These are phyloP conservation scores for Tachina fera DNA, from an alignment of 2,888 invertebrate species.

Conservation along the genomic window DNA sequence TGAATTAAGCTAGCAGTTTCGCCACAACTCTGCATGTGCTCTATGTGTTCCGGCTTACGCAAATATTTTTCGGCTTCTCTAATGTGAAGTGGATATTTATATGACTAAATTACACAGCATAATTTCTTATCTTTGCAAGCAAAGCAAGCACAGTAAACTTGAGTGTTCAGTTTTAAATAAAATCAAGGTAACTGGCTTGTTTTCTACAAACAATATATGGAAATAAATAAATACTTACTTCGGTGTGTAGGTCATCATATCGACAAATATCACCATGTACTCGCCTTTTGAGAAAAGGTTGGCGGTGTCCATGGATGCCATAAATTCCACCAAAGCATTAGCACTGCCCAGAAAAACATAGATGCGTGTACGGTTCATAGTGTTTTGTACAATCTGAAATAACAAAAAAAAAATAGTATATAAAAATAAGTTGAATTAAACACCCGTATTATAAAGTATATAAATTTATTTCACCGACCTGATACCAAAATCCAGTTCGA, in stretches of 20 bases:
- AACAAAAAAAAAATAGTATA: not conserved
- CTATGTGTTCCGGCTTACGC: conserved; percentile 86
- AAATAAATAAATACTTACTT: conserved; percentile 82
- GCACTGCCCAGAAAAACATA: conserved; percentile 96
- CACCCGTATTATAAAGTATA: not conserved
- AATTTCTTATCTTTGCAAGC: conserved; percentile 45
- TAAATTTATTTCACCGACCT: conserved; percentile 83
- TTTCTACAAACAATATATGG: conserved; percentile 40
- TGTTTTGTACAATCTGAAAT: conserved; percentile 85
- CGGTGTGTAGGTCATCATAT: conserved; percentile 93
- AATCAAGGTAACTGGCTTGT: conserved; percentile 35
- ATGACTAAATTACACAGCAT: conserved; percentile 57
- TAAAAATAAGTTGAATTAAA: not conserved
- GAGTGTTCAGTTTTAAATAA: not conserved
- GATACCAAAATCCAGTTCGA: conserved; percentile 91
- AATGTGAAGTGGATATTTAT: conserved; percentile 70
- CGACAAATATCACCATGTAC: conserved; percentile 97
- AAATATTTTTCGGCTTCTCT: conserved; percentile 91
- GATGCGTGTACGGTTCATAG: conserved; percentile 94
- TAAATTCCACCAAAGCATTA: conserved; percentile 93
- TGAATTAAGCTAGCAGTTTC: conserved; percentile 85
- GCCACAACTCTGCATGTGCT: conserved; percentile 85
- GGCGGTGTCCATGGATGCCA: conserved; percentile 94
- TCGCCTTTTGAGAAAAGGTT: conserved; percentile 95
- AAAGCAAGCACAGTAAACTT: conserved; percentile 42